phyloP scores from a whole-genome alignment of 2,888 invertebrate species.

The Callosobruchus maculatus region DNA sequence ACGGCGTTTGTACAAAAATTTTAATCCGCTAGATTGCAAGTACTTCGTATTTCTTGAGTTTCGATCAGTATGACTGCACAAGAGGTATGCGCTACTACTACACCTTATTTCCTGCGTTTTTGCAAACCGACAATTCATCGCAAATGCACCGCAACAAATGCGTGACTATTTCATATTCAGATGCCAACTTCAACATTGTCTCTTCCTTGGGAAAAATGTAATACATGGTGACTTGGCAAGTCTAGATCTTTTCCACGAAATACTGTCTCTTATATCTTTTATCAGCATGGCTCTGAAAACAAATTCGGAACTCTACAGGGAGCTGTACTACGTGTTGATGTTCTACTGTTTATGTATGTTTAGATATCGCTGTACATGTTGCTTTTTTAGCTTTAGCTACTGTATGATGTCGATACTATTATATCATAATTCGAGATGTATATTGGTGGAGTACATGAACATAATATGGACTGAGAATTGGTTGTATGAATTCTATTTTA shows the following conservation, averaged over 20 bases:
- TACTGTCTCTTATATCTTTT: background rate
- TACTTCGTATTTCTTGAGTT: no score
- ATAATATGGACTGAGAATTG: no score
- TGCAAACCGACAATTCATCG: background rate
- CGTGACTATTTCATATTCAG: background rate
- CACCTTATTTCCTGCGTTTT: background rate
- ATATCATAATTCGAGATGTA: background rate
- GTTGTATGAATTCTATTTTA: constrained; percentile 3
- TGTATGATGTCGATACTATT: background rate
- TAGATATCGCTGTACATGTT: constrained; percentile 5
- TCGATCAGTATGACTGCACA: no score
- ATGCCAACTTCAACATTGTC: background rate
- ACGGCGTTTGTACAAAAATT: no score
- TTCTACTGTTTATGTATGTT: constrained; percentile 11
- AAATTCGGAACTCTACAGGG: constrained; percentile 56
- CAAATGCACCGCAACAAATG: background rate
- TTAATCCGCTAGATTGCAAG: no score
- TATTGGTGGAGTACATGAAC: background rate
- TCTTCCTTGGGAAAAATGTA: background rate
- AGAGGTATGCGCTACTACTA: no score
- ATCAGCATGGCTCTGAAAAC: constrained; percentile 28
- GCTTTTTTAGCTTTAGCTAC: constrained; percentile 11
- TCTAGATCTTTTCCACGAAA: background rate
- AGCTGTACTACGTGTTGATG: constrained; percentile 28
- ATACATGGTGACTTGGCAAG: background rate